Base-by-base conservation (phyloP, 2,113 vertebrate genomes). In the Tetrao urogallus region DNA sequence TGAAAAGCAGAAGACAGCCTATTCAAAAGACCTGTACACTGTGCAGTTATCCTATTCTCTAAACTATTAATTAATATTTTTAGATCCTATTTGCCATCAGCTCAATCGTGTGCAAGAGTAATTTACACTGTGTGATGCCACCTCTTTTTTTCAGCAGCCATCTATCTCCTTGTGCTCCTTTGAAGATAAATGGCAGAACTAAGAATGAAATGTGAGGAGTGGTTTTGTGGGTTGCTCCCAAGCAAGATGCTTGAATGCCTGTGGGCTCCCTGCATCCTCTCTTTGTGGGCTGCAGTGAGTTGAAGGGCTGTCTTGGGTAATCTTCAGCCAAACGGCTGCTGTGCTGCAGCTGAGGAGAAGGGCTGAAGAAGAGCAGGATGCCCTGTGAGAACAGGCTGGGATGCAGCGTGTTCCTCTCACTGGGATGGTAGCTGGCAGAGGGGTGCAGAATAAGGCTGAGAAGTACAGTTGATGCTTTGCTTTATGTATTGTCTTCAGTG, bases 331-430 rank as follows among this genome's bases (percentile, higher is more conserved):
- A 67, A 32, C n/a, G 27, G 5, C 56, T 40, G 38, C 52, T 8
- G 8, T 28, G 10, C 21, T 0, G 0, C 50, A 45, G 81, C 0
- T 0, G 1, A 61, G 14, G 22, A 11, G 72, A 20, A 25, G 25
- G 48, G 34, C 15, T 34, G 36, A 48, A 43, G 25, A 32, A 50
- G 56, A 69, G 21, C 32, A 56, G 63, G 38, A 38, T 6, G 57
- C 38, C 7, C 3, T 64, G 21, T 28, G 30, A 58, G 70, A 34
- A 57, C 19, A 67, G 78, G 57, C 18, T 16, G 7, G 56, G 65
- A 64, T 28, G 40, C 8, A 13, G 16, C 30, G 5, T 25, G 24
- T 18, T 34, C 8, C 34, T 56, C 3, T 72, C 27, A 15, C 16
- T 54, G 32, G 11, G 16, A 7, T 42, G 32, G 22, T 13, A 14